Conservation (phyloP, 2,113 vertebrate genomes). For the Mus pahari region DNA sequence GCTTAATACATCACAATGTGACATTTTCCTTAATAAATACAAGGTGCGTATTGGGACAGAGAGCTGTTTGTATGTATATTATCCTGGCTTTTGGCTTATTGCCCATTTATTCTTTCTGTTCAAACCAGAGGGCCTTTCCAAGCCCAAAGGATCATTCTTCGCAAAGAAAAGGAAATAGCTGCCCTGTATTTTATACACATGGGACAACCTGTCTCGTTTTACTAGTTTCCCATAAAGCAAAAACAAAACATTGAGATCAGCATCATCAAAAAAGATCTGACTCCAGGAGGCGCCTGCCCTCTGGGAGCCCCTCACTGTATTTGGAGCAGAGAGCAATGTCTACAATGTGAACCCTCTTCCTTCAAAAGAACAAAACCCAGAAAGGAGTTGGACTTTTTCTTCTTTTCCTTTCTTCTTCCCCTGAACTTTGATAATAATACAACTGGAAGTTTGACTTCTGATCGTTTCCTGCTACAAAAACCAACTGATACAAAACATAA, state of each 20-base stretch:
- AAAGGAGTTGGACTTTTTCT: constrained; percentile 68
- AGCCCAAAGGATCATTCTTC: constrained; percentile 81
- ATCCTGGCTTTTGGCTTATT: constrained; percentile 87
- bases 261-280: constrained; percentile 1
- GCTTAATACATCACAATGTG: constrained; percentile 93
- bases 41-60: constrained; percentile 89
- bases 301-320: constrained; percentile 77
- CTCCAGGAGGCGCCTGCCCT: constrained; percentile 64
- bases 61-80: constrained; percentile 83
- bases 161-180: constrained; percentile 80
- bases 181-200: constrained; percentile 83
- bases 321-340: constrained; percentile 83
- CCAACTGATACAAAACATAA: constrained; percentile 85
- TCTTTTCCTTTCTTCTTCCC: constrained; percentile 18
- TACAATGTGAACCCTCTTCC: constrained; percentile 79
- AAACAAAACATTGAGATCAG: constrained; percentile 69
- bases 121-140: constrained; percentile 78
- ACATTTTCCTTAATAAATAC: constrained; percentile 94
- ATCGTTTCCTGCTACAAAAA: constrained; percentile 89
- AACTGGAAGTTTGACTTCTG: constrained; percentile 86
- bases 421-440: constrained; percentile 85
- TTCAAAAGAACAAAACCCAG: constrained; percentile 64
- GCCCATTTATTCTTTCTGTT: constrained; percentile 82
- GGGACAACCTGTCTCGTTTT: constrained; percentile 79
- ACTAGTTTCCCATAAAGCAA: constrained; percentile 68